These are phyloP conservation scores for Muntiacus reevesi DNA, from an alignment of 2,113 vertebrate species.

Conservation along the genomic window DNA sequence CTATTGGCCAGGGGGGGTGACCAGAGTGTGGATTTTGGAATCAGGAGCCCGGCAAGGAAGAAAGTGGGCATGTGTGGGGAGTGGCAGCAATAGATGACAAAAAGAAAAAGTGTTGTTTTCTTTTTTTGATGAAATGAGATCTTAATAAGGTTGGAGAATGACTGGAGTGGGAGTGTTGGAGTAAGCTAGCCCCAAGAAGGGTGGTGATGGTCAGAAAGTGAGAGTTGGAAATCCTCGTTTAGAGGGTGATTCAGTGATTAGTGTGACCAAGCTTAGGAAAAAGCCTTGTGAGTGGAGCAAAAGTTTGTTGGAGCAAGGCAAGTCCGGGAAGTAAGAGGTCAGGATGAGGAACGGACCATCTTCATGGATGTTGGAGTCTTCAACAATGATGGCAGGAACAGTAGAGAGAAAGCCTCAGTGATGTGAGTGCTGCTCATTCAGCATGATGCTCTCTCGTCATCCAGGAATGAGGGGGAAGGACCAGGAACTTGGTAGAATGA, in stretches of 20 bases:
- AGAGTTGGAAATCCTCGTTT: not conserved
- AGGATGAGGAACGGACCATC: not conserved
- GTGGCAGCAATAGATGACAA: not conserved
- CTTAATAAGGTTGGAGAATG: not conserved
- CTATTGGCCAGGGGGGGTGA: not conserved
- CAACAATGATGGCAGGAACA: not conserved
- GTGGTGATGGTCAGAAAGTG: not conserved
- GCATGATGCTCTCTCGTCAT: not conserved
- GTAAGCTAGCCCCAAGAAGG: not conserved
- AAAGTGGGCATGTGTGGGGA: not conserved
- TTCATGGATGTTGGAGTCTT: not conserved
- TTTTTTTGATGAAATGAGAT: not conserved
- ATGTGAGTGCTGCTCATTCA: not conserved
- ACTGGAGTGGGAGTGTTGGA: not conserved
- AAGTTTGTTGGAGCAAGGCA: not conserved
- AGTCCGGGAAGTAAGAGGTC: not conserved
- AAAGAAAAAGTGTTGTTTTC: not conserved
- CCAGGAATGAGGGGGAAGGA: not conserved
- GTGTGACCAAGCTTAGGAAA: not conserved
- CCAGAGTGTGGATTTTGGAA: not conserved
- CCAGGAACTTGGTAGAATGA: not conserved
- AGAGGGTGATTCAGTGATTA: not conserved
- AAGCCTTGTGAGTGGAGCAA: not conserved
- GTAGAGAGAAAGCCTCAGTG: not conserved
- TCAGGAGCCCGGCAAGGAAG: not conserved